Evolutionary conservation across 2,797 vertebrate genomes (phyloP), one percentile per base, ranked within the genome.

Genomic region (Chelmon rostratus): DNA sequence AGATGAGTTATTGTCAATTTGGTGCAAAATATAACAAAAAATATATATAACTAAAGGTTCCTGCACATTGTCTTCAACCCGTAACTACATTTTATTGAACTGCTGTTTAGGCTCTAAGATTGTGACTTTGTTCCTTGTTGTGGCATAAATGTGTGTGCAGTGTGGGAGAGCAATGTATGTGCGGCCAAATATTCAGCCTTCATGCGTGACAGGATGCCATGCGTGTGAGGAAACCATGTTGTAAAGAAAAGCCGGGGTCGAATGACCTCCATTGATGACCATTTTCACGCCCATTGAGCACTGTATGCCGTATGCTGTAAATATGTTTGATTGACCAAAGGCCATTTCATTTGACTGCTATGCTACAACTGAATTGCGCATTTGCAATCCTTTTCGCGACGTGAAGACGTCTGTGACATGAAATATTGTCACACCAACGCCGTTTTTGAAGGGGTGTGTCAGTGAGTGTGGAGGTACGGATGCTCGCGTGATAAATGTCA

Each of bases 401-500:
- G 1, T 49, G 19, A 40, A 9, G 19, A 40, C 1, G 44, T 5
- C 12, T 38, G 49, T 65, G 35, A 46, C 15, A 33, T 66, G 46
- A 52, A 46, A 81, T 53, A 42, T 7, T 61, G n/a, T 49, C 58
- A 76, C 62, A 59, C 19, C 40, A 80, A 58, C 23, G 12, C 6
- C 16, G 42, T 75, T 50, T 21, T 12, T 25, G 15, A 56, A 66
- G 57, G 52, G 16, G 21, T 42, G 31, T 70, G 50, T 61, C 62
- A 49, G 52, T 25, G 53, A 40, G 10, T 69, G 44, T 23, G 13
- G 10, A 63, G 40, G 73, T 67, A 79, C 77, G 71, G 85, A 86
- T 59, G 42, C 50, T 21, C 33, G 31, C 46, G 47, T 84, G 85
- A 88, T 85, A 66, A 75, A 88, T 88, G 50, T 25, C 72, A 25